A percentile compares a stretch with the other conserved stretches of the same genome.
Conservation (phyloP, 2,888 invertebrate species). For the Proisotoma minuta region DNA sequence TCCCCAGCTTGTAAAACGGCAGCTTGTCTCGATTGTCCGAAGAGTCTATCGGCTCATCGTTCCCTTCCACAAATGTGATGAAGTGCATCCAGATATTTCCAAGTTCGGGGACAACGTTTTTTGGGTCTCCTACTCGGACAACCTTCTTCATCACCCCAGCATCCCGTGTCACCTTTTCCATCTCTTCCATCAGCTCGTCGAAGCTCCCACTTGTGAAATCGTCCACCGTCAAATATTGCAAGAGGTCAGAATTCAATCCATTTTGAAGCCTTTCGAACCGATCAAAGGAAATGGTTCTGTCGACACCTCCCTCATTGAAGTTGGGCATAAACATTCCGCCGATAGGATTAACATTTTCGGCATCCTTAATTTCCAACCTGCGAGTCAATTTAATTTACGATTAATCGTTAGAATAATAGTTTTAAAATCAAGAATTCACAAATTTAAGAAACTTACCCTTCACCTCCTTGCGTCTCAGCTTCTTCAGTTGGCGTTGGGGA, state of each 20-base stretch:
- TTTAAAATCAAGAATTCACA: no score
- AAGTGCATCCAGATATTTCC: not conserved
- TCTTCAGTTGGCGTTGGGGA: no score
- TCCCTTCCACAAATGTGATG: not conserved
- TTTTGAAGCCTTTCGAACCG: not conserved
- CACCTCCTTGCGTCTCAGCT: no score
- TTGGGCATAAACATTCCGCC: no score
- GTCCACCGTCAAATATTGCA: not conserved
- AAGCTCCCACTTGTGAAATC: not conserved
- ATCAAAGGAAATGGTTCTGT: no score
- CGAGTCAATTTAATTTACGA: no score
- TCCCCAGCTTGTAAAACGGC: not conserved
- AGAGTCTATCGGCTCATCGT: conserved; percentile 8
- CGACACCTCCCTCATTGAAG: no score
- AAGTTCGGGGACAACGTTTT: not conserved
- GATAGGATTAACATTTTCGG: no score
- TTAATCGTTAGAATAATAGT: no score
- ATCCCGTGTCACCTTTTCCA: not conserved
- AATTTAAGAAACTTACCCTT: no score
- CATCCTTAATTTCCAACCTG: no score
- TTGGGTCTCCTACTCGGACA: not conserved
- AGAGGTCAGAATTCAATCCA: not conserved
- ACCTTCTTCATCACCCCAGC: not conserved
- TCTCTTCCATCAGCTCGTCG: not conserved
- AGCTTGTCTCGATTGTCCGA: not conserved